These are phyloP conservation scores for Alcis repandata DNA, from an alignment of 2,888 invertebrate species.

Conservation along the genomic window DNA sequence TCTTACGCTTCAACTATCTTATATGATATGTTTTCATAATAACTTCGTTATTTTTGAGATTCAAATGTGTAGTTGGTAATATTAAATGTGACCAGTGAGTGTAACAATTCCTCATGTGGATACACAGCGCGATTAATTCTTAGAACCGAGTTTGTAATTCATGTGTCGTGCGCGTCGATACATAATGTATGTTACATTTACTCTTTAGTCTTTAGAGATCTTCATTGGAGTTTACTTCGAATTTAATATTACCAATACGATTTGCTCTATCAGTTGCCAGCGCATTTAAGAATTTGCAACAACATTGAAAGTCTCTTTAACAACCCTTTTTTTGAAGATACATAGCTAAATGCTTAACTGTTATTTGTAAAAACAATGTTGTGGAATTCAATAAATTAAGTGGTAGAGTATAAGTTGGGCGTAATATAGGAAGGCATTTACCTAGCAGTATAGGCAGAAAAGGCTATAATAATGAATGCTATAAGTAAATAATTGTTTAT, in stretches of 20 bases:
- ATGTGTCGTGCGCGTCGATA: slow-evolving; percentile 1
- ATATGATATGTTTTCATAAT: background rate
- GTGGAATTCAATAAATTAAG: no score
- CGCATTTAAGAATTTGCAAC: background rate
- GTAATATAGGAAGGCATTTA: no score
- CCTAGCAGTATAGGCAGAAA: no score
- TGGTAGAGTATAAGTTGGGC: no score
- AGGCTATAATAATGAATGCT: no score
- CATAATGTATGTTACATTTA: slow-evolving; percentile 10
- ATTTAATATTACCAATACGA: background rate
- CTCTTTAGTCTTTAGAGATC: slow-evolving; percentile 6
- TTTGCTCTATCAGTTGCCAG: background rate
- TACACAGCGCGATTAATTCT: background rate
- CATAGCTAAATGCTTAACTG: no score
- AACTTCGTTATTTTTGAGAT: background rate
- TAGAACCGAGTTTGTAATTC: slow-evolving; percentile 9
- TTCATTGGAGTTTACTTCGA: slow-evolving; percentile 4
- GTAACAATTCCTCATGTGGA: background rate
- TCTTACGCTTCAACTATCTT: background rate
- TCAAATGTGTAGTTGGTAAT: background rate
- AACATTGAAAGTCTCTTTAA: no score
- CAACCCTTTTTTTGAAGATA: no score
- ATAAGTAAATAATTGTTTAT: no score
- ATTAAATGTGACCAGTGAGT: slow-evolving; percentile 5
- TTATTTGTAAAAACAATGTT: no score